Base-by-base conservation (phyloP, 2,113 vertebrate species). In the Psittacara wagleri region DNA sequence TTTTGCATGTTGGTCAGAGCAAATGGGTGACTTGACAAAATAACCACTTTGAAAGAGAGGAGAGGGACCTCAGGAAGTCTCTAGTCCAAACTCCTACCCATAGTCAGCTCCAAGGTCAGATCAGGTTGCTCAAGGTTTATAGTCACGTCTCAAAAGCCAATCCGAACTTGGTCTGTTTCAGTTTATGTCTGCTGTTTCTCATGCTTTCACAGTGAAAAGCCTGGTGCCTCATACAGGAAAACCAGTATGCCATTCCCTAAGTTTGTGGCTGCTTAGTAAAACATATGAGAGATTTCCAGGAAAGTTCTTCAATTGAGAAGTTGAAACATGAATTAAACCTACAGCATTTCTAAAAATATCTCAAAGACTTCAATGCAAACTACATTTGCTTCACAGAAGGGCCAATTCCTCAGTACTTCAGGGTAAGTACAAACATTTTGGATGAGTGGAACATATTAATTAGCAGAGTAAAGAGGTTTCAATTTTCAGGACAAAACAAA, bases 371-470 rank as follows among this genome's bases (percentile, higher is more conserved):
- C 52, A 87, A n/a, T 52, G 59, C 35, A 78, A 91, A 73, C 43
- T 37, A 8, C 11, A 25, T 44, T 79, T 87, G n/a, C 25, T 24
- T 85, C 68, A 59, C n/a, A 76, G 39, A 82, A 89, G 17, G 37
- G 31, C 31, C 37, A 63, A n/a, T 70, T 93, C 55, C 44, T 88
- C 39, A 27, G 73, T 73, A 59, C 51, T 83, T 83, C 44, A 59
- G 7, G 12, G 57, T 29, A 75, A 64, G 17, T 15, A 78, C 24
- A 72, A 92, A 86, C 7, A 69, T 72, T 83, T 61, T 39, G 11
- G 57, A 94, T 61, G 49, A 79, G 18, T 48, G 23, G n/a, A 88
- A 91, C 94, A 61, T 31, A 93, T n/a, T 90, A 87, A 92, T 91
- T 87, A 83, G 41, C 54, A 81, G 54, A 86, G 17, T 39, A 72